These are phyloP conservation scores for Porites cylindrica DNA, from an alignment of 92 coral and sea anemone species.

Conservation along the genomic window DNA sequence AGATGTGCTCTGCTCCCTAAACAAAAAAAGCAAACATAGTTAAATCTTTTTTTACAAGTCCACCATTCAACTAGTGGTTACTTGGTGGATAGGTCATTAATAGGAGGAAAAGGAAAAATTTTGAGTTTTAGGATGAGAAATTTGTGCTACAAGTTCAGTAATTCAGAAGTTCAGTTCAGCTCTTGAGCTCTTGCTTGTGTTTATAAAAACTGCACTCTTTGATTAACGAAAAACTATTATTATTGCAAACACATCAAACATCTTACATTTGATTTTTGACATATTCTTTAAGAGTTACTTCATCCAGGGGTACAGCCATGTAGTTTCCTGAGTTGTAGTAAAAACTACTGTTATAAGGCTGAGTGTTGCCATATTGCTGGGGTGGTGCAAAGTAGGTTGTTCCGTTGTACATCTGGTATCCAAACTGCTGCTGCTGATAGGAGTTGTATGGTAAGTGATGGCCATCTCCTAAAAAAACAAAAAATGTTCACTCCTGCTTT, in stretches of 20 bases:
- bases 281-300: slow-evolving; percentile 77
- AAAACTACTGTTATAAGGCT: slow-evolving; percentile 79
- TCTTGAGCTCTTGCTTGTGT: neutral
- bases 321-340: slow-evolving; percentile 78
- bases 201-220: neutral
- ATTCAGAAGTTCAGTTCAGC: too few relatives aligned
- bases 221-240: too few relatives aligned
- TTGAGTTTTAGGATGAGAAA: too few relatives aligned
- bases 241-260: neutral
- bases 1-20: too few relatives aligned
- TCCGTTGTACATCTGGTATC: slow-evolving; percentile 80
- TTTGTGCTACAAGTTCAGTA: too few relatives aligned
- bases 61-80: too few relatives aligned
- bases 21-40: too few relatives aligned
- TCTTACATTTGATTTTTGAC: slow-evolving; percentile 96
- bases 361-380: slow-evolving; percentile 62
- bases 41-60: too few relatives aligned
- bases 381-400: slow-evolving; percentile 83
- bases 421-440: slow-evolving; percentile 69
- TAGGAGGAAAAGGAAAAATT: too few relatives aligned
- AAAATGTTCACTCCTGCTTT: neutral
- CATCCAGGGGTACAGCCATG: slow-evolving; percentile 70
- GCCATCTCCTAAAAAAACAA: slow-evolving; percentile 45
- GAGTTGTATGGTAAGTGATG: slow-evolving; percentile 84
- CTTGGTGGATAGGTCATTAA: too few relatives aligned